Evolutionary conservation across 2,113 vertebrate species (phyloP).

Genomic region (Podiceps cristatus): DNA sequence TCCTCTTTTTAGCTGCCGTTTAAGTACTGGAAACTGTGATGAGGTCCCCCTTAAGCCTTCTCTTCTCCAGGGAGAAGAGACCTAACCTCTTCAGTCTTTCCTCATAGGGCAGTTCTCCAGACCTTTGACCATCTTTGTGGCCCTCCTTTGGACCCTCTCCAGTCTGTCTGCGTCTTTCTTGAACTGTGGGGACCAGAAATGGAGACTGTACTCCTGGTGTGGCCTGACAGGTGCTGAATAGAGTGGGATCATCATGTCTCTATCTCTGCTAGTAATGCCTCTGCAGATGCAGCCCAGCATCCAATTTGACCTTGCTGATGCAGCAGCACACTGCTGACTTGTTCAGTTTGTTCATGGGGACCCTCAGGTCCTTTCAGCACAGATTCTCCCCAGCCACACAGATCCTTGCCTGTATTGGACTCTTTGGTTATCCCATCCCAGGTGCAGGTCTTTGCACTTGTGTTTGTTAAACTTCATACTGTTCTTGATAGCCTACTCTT

Average conservation of each 20-base stretch:
- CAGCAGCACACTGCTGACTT: background rate
- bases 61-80: background rate
- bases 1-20: background rate
- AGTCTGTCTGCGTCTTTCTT: fast-evolving
- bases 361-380: too few species aligned
- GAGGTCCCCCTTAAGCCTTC: background rate
- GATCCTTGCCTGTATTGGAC: background rate
- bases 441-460: background rate
- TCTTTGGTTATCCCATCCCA: background rate
- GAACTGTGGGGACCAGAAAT: background rate
- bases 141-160: background rate
- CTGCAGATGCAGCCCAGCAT: background rate
- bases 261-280: background rate
- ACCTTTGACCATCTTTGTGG: background rate
- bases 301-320: background rate
- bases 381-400: background rate
- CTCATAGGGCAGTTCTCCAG: background rate
- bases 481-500: background rate
- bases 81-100: background rate
- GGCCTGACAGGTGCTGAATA: background rate
- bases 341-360: background rate
- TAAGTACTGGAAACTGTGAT: background rate
- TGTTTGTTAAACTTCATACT: background rate
- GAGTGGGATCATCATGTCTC: background rate
- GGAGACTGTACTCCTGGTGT: fast-evolving